These are phyloP conservation scores for Sternotherus odoratus DNA, from an alignment of 2,797 vertebrate species.

Conservation along the genomic window DNA sequence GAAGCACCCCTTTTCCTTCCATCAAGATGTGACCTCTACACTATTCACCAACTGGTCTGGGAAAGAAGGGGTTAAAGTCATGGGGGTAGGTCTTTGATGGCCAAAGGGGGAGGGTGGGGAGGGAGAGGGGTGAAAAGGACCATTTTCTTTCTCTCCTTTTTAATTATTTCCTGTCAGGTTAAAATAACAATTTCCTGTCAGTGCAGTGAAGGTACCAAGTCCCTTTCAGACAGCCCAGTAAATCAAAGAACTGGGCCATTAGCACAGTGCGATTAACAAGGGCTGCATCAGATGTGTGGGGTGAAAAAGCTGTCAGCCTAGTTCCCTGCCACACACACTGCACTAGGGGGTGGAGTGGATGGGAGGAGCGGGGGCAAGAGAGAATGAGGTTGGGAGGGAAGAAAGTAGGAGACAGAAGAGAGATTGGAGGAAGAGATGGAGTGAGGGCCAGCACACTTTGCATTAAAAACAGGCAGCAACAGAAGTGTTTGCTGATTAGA, in stretches of 20 bases:
- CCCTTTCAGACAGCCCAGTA: slow-evolving; percentile 69
- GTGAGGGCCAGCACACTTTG: background rate
- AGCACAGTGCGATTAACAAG: slow-evolving; percentile 69
- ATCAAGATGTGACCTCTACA: background rate
- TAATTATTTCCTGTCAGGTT: slow-evolving; percentile 94
- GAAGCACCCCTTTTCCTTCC: rapidly evolving
- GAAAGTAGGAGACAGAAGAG: background rate
- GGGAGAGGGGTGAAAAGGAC: background rate
- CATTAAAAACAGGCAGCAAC: slow-evolving; percentile 12
- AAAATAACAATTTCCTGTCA: slow-evolving; percentile 93
- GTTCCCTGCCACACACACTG: slow-evolving; percentile 23
- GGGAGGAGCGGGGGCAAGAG: background rate
- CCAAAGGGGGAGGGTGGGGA: background rate
- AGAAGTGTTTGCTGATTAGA: slow-evolving; percentile 77
- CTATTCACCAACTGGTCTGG: background rate
- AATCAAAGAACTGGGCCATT: slow-evolving; percentile 67
- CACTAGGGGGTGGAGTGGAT: rapidly evolving
- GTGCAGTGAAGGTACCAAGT: slow-evolving; percentile 82
- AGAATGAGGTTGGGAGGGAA: background rate
- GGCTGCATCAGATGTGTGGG: slow-evolving; percentile 26
- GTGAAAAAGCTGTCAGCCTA: slow-evolving; percentile 60
- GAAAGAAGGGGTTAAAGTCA: slow-evolving; percentile 51
- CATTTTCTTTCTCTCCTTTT: slow-evolving; percentile 59
- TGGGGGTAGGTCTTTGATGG: background rate
- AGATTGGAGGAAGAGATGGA: background rate